Percentiles rank a stretch among this genome's conserved stretches.
Conservation (phyloP, 2,113 vertebrate genomes). For the Phocoena sinus region DNA sequence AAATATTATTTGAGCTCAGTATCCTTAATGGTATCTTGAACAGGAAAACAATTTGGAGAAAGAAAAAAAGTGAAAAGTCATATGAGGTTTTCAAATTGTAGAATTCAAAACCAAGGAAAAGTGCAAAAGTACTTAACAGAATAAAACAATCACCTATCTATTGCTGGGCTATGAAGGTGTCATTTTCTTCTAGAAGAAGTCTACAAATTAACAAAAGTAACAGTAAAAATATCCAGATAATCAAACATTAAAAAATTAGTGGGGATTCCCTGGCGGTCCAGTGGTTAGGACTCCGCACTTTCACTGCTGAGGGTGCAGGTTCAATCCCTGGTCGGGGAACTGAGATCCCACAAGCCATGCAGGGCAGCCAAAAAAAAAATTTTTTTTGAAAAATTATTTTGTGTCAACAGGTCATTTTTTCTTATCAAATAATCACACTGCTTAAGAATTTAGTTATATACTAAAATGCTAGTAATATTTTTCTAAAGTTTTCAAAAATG, state of each 20-base stretch:
- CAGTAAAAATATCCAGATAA: background rate
- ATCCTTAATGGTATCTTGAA: background rate
- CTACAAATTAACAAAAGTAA: background rate
- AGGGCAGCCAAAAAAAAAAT: background rate
- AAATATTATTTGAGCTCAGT: background rate
- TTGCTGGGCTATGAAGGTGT: background rate
- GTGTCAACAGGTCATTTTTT: background rate
- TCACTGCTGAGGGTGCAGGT: background rate
- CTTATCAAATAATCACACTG: background rate
- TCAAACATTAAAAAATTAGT: background rate
- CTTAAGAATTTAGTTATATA: background rate
- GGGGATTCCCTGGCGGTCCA: background rate
- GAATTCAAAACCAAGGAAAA: constrained; percentile 39
- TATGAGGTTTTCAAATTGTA: background rate
- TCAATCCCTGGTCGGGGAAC: background rate
- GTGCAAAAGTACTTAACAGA: background rate
- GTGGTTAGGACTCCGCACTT: accelerated
- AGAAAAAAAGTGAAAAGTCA: constrained; percentile 31
- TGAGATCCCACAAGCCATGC: background rate
- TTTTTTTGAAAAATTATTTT: background rate
- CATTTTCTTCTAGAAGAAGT: background rate
- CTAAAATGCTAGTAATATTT: background rate
- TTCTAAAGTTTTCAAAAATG: background rate
- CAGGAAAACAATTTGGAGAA: background rate
- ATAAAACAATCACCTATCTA: background rate